phyloP scores from a whole-genome alignment of 2,888 invertebrate genomes.

The Adineta ricciae region DNA sequence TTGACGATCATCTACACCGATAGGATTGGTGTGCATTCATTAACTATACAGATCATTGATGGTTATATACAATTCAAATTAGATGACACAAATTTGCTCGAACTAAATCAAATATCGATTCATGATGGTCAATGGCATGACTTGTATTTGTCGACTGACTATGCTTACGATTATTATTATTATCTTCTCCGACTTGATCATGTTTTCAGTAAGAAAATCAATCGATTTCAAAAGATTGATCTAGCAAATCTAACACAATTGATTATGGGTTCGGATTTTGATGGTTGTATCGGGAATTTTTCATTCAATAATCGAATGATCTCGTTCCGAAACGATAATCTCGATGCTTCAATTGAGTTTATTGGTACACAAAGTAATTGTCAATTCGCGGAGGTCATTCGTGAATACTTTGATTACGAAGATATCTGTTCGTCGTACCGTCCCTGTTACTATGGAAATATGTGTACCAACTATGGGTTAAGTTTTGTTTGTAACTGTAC shows the following conservation, averaged over 20 bases:
- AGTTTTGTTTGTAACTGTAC: neutral
- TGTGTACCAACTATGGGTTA: neutral
- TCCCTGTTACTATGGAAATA: neutral
- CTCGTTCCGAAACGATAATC: neutral
- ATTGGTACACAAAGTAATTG: neutral
- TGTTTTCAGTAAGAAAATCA: neutral
- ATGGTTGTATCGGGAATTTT: neutral
- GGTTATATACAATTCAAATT: neutral
- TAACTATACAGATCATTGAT: neutral
- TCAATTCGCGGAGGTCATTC: neutral
- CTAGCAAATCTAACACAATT: neutral
- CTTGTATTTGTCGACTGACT: neutral
- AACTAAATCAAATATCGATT: neutral
- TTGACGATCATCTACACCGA: neutral
- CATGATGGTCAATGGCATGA: conserved; percentile 19
- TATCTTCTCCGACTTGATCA: conserved; percentile 9
- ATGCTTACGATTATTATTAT: neutral
- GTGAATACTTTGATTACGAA: neutral
- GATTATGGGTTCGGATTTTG: neutral
- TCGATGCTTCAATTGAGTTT: neutral
- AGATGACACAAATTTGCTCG: neutral
- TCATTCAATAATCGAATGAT: neutral
- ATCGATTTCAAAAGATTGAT: neutral
- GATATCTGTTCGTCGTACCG: neutral
- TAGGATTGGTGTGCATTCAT: neutral